These are phyloP conservation scores for Valencia hispanica DNA, from an alignment of 2,797 vertebrate genomes.

Conservation along the genomic window DNA sequence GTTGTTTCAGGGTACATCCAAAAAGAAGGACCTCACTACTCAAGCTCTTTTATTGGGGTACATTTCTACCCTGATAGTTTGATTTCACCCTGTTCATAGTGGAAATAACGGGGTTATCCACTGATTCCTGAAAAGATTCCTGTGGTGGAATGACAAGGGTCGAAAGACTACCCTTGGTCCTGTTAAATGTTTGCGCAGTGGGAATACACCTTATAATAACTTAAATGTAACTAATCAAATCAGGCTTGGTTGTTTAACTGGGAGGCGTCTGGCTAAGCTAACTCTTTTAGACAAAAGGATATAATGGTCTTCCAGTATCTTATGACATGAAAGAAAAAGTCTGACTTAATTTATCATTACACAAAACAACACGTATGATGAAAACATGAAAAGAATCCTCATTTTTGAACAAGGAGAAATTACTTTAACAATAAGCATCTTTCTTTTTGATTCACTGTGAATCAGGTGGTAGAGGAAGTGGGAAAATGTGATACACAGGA, in stretches of 20 bases:
- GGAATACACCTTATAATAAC: neutral
- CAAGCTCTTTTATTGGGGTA: no score
- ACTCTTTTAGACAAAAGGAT: neutral
- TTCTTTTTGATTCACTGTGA: neutral
- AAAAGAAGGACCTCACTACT: neutral
- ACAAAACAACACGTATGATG: neutral
- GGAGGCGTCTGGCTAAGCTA: neutral
- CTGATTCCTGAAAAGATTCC: neutral
- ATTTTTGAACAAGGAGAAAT: neutral
- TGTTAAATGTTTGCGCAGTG: neutral
- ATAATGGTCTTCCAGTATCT: neutral
- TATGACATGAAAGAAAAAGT: neutral
- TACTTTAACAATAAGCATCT: neutral
- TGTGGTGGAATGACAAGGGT: neutral
- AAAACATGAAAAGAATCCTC: neutral
- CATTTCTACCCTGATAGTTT: neutral
- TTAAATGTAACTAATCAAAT: neutral
- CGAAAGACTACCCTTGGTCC: no score
- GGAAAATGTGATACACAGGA: neutral
- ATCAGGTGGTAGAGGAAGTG: neutral
- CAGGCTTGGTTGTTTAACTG: no score
- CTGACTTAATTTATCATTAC: neutral
- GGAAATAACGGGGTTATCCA: neutral
- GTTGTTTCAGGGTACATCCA: neutral
- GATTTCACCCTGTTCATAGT: neutral